Conservation (phyloP, 2,888 invertebrate genomes). For the Sycophila texana region DNA sequence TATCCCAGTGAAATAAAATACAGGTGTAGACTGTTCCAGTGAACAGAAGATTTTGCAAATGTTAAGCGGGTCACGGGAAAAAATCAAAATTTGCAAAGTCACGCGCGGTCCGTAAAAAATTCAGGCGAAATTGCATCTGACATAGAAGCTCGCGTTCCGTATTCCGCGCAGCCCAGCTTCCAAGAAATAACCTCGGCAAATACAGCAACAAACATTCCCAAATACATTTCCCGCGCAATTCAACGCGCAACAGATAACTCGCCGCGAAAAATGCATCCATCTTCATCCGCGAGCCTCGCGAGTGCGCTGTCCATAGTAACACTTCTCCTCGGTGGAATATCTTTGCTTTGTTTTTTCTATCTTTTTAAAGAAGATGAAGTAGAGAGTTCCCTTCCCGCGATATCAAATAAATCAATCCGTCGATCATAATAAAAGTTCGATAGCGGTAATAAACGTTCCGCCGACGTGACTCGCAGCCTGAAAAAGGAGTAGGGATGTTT, state of each 20-base stretch:
- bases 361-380: not conserved
- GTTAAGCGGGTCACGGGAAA: too few species aligned
- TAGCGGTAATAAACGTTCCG: slow-evolving; percentile 21
- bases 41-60: too few species aligned
- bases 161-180: not conserved
- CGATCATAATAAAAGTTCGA: slow-evolving; percentile 33
- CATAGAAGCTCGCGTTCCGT: not conserved
- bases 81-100: too few species aligned
- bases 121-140: too few species aligned
- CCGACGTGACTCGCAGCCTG: slow-evolving; percentile 7
- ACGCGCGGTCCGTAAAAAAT: too few species aligned
- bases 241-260: slow-evolving; percentile 37
- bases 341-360: not conserved
- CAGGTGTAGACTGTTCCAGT: too few species aligned
- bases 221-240: slow-evolving; percentile 7
- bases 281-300: slow-evolving; percentile 16
- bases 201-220: slow-evolving; percentile 17
- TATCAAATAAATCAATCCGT: slow-evolving; percentile 34
- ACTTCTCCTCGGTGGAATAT: not conserved
- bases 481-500: not conserved
- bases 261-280: slow-evolving; percentile 29
- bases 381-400: not conserved
- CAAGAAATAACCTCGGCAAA: not conserved
- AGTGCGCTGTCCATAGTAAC: not conserved
- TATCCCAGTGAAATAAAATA: too few species aligned